Evolutionary conservation across 2,888 invertebrate species (phyloP), one percentile per base, ranked within the genome.

Genomic region (Anthophora plumipes): DNA sequence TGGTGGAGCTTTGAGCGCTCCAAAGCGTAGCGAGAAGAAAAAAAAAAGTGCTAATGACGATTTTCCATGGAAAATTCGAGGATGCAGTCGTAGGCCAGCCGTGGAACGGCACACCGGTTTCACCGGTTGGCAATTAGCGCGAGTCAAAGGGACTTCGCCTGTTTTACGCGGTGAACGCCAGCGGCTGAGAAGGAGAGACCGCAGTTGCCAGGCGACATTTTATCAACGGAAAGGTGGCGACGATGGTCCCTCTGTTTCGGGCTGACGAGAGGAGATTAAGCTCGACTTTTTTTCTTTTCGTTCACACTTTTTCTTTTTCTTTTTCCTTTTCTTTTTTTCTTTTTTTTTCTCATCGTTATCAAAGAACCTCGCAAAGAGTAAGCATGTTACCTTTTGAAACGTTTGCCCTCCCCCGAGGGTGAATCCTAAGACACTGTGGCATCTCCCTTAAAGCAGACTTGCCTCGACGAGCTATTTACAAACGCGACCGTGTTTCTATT

Each of bases 81-180:
- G 66, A 57, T 54, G 59, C 60, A n/a, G 77, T 70, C 59, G 61
- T 57, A 61, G 50, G 25, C 14, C 8, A 22, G 3, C 17, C 46
- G 14, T 50, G 55, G 41, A 41, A 54, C 20, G 17, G 43, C 41
- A 39, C 41, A 37, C 39, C 61, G 67, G 48, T 61, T 57, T 70
- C 66, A 66, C 41, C 70, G 25, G 54, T 25, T 64, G 75, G 74
- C 76, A 86, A 86, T 86, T 87, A 83, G 70, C 80, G 76, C 69
- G 77, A 80, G 77, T 82, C 83, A 82, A 88, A 88, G 85, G 80
- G 84, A 87, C 84, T 86, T 75, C n/a, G 73, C 54, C 68, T 83
- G 84, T 82, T 86, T 86, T 80, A 83, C 67, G 48, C 46, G n/a
- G n/a, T n/a, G 39, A 48, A 31, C 14, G 71, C 55, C 72, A 59